A percentile compares a stretch with the other conserved stretches of the same genome.
Conservation (phyloP, 2,888 invertebrate genomes). For the Watsonalla binaria region DNA sequence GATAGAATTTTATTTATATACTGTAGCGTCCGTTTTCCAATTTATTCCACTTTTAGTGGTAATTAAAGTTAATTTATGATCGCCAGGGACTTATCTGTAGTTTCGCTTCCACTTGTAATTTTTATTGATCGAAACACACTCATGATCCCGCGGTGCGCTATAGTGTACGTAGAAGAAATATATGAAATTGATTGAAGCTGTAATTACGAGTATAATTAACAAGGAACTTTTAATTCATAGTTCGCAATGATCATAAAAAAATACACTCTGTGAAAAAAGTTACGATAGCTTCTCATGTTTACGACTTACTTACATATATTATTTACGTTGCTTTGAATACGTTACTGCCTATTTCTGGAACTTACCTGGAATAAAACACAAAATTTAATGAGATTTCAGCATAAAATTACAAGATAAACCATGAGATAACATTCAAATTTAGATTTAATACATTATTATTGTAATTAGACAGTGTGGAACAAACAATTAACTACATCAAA, state of each 20-base stretch:
- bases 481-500: no score
- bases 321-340: no score
- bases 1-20: slow-evolving; percentile 27
- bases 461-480: no score
- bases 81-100: slow-evolving; percentile 29
- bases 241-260: no score
- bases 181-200: no score
- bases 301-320: background rate
- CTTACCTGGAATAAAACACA: background rate
- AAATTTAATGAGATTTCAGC: no score
- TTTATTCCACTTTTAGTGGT: slow-evolving; percentile 47
- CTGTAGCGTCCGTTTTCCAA: slow-evolving; percentile 36
- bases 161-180: background rate
- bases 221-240: no score
- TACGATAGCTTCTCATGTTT: no score
- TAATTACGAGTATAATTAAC: no score
- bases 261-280: no score
- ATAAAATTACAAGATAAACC: no score
- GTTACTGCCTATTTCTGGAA: background rate
- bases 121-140: slow-evolving; percentile 34
- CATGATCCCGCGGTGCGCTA: slow-evolving; percentile 10
- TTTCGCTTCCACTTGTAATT: slow-evolving; percentile 39
- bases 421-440: no score
- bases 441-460: background rate
- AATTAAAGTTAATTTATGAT: slow-evolving; percentile 54